Percentiles rank a stretch among this genome's conserved stretches.
These are phyloP conservation scores for Sitta europaea DNA, from an alignment of 2,113 vertebrate species.

Conservation along the genomic window DNA sequence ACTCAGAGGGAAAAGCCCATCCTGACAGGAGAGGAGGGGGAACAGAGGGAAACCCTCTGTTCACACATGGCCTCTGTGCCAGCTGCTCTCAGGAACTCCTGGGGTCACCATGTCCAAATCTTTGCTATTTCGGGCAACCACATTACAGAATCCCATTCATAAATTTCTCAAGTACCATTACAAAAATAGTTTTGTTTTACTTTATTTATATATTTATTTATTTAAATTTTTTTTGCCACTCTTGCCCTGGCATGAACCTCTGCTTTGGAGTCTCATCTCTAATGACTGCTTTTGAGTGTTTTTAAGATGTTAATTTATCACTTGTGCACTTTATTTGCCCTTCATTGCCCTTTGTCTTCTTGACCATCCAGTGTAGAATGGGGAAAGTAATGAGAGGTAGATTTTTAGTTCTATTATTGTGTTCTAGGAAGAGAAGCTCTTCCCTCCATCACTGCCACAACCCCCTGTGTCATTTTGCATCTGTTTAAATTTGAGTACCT, in stretches of 20 bases:
- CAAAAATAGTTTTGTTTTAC: slow-evolving; percentile 43
- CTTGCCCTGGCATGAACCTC: not conserved
- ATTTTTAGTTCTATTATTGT: not conserved
- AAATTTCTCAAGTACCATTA: slow-evolving; percentile 43
- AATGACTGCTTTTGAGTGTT: not conserved
- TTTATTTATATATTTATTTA: not conserved
- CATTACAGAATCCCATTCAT: slow-evolving; percentile 54
- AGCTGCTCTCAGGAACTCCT: slow-evolving; percentile 44
- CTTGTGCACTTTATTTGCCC: not conserved
- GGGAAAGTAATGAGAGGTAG: not conserved
- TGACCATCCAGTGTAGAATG: not conserved
- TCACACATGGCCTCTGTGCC: not conserved
- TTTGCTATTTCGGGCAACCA: slow-evolving; percentile 41
- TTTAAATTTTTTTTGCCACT: not conserved
- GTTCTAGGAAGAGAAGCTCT: not conserved
- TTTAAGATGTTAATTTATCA: not conserved
- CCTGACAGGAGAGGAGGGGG: not conserved
- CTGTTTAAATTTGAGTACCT: not conserved
- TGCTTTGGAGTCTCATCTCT: not conserved
- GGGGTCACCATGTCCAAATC: slow-evolving; percentile 50
- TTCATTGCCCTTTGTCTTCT: not conserved
- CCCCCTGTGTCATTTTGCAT: not conserved
- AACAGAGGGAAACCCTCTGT: not conserved
- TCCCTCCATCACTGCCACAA: not conserved
- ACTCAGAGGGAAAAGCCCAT: not conserved